These are phyloP conservation scores for Plagodis dolabraria DNA, from an alignment of 2,888 invertebrate species.

Conservation along the genomic window DNA sequence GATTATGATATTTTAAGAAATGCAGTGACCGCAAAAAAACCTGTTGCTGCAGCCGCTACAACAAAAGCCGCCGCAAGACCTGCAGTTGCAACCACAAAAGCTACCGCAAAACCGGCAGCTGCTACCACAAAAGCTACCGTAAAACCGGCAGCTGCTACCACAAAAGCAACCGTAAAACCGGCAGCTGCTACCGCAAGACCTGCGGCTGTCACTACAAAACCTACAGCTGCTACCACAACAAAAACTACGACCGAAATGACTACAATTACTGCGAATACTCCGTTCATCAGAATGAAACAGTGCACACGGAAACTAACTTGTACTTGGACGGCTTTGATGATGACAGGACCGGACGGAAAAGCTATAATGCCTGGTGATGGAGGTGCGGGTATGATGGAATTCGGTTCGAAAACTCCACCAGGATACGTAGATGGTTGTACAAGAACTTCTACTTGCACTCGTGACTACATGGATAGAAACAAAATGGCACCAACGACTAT, in stretches of 20 bases:
- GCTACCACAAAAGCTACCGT: slow-evolving; percentile 1
- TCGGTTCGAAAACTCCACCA: slow-evolving; percentile 66
- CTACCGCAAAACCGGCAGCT: background rate
- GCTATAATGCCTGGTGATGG: slow-evolving; percentile 35
- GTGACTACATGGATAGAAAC: slow-evolving; percentile 69
- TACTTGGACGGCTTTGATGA: slow-evolving; percentile 69
- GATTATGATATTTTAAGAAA: slow-evolving; percentile 21
- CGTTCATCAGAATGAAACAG: slow-evolving; percentile 59
- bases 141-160: slow-evolving; percentile 11
- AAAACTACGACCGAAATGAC: slow-evolving; percentile 15
- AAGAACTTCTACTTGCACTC: slow-evolving; percentile 75
- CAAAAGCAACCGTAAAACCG: slow-evolving; percentile 12
- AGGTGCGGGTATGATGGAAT: slow-evolving; percentile 37
- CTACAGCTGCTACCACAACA: background rate
- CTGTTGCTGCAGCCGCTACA: slow-evolving; percentile 6
- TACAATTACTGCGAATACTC: slow-evolving; percentile 60
- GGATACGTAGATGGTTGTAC: slow-evolving; percentile 77
- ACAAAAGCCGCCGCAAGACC: slow-evolving; percentile 1
- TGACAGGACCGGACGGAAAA: slow-evolving; percentile 50
- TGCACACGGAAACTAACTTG: slow-evolving; percentile 76
- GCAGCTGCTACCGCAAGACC: slow-evolving; percentile 2
- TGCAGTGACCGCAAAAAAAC: slow-evolving; percentile 12
- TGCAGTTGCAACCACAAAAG: background rate
- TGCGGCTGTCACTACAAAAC: background rate
- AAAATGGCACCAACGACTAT: slow-evolving; percentile 51